Evolutionary conservation across 1,140 invertebrate genomes (phyloP).

Genomic region (Heliconius melpomene): DNA sequence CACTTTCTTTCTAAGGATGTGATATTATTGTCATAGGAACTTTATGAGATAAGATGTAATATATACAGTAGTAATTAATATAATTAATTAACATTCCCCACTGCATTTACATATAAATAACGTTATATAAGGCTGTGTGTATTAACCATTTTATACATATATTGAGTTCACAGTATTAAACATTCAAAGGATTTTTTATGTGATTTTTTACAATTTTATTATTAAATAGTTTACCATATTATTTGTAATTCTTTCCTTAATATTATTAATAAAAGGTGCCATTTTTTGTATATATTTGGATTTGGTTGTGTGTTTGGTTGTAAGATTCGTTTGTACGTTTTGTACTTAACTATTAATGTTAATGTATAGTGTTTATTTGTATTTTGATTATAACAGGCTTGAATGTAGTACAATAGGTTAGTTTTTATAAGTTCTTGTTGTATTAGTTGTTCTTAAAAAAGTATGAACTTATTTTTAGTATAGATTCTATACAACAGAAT

Average conservation of each 20-base stretch:
- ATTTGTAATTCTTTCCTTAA: slow-evolving; percentile 6
- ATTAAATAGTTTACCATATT: slow-evolving; percentile 29
- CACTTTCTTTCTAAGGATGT: too few relatives aligned
- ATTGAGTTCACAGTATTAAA: slow-evolving; percentile 36
- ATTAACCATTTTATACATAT: slow-evolving; percentile 31
- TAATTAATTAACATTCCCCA: slow-evolving; percentile 13
- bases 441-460: too few relatives aligned
- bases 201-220: slow-evolving; percentile 33
- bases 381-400: background rate
- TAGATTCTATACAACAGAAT: too few relatives aligned
- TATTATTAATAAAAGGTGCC: slow-evolving; percentile 41
- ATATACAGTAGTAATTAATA: too few relatives aligned
- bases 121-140: slow-evolving; percentile 31
- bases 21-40: too few relatives aligned
- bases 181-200: slow-evolving; percentile 31
- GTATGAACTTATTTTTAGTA: too few relatives aligned
- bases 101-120: slow-evolving; percentile 15
- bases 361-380: background rate
- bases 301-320: slow-evolving; percentile 40
- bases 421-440: background rate
- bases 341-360: slow-evolving; percentile 3
- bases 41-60: too few relatives aligned
- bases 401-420: background rate
- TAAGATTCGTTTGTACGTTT: slow-evolving; percentile 32
- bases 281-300: slow-evolving; percentile 46